phyloP scores from a whole-genome alignment of 2,113 vertebrate genomes.

The Anguilla rostrata region DNA sequence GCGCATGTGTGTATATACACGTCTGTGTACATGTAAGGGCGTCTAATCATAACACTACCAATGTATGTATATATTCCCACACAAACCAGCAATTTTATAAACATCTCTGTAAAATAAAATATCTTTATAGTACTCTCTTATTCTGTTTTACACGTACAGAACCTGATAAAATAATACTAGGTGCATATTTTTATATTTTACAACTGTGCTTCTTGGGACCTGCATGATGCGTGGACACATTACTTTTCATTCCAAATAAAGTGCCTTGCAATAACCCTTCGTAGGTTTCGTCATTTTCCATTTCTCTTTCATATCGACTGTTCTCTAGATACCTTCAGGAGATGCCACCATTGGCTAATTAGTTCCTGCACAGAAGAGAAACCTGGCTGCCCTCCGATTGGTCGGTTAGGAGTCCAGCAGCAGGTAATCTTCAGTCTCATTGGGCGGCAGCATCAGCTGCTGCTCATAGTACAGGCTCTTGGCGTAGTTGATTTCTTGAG shows the following conservation, averaged over 20 bases:
- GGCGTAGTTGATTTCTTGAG: conserved; percentile 98
- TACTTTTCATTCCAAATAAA: conserved; percentile 23
- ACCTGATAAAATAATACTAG: conserved; percentile 40
- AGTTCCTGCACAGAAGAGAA: neutral
- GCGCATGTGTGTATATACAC: neutral
- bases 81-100: conserved; percentile 36
- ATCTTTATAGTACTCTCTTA: conserved; percentile 26
- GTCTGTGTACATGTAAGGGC: neutral
- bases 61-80: conserved; percentile 37
- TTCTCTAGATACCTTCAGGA: neutral
- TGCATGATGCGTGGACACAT: neutral
- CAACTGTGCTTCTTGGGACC: conserved; percentile 44
- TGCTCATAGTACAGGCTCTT: conserved; percentile 98
- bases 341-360: neutral
- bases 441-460: conserved; percentile 90
- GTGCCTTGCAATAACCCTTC: neutral
- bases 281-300: neutral
- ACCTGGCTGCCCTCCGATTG: conserved; percentile 7
- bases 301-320: neutral
- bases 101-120: conserved; percentile 48
- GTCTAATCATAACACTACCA: neutral
- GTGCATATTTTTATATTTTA: conserved; percentile 47
- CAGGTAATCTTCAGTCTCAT: conserved; percentile 76
- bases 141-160: conserved; percentile 39
- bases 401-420: conserved; percentile 82